Percentiles rank a stretch among this genome's conserved stretches.
Evolutionary conservation across 2,797 vertebrate genomes (phyloP).

Genomic region (Ictinia mississippiensis): DNA sequence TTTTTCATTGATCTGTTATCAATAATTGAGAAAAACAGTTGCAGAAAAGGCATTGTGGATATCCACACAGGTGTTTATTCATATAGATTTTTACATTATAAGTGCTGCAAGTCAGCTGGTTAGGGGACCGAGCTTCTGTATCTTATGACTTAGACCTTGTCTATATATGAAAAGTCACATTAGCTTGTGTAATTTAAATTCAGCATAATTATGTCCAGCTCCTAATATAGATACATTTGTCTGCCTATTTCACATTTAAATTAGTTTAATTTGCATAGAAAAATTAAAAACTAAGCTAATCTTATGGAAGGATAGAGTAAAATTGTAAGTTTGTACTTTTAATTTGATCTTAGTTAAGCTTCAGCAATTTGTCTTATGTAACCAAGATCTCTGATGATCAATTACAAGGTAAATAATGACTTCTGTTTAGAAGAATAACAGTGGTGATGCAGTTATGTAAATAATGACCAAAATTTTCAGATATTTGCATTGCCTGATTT

Average conservation of each 20-base stretch:
- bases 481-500: background rate
- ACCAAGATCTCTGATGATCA: background rate
- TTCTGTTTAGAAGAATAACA: background rate
- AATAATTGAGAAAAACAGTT: background rate
- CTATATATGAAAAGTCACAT: background rate
- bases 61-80: background rate
- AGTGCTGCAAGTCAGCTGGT: background rate
- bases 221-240: background rate
- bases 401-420: background rate
- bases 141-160: background rate
- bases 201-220: background rate
- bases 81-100: background rate
- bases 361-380: background rate
- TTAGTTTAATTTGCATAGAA: conserved; percentile 22
- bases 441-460: background rate
- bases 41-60: background rate
- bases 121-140: background rate
- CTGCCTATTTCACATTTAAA: background rate
- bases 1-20: background rate
- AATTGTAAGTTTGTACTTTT: background rate
- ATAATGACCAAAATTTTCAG: background rate
- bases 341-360: background rate
- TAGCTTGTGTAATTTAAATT: background rate
- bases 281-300: background rate
- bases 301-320: background rate